Evolutionary conservation across 2,888 invertebrate genomes (phyloP).

Genomic region (Achlya flavicornis): DNA sequence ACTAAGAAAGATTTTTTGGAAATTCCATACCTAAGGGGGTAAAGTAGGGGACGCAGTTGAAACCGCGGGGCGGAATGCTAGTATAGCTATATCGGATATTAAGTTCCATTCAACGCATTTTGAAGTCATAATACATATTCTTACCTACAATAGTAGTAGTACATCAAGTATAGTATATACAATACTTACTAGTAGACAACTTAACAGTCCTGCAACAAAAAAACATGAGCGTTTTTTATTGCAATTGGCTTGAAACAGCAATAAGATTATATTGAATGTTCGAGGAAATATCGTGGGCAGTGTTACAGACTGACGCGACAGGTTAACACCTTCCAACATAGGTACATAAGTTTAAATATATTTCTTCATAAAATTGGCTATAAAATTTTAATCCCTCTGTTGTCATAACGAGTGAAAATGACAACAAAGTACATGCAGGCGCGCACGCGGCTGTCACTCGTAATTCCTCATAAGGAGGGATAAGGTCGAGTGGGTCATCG

Average conservation of each 20-base stretch:
- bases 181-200: too few relatives aligned
- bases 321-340: not conserved
- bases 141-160: not conserved
- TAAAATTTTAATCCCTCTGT: conserved; percentile 6
- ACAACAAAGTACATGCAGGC: conserved; percentile 35
- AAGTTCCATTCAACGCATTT: not conserved
- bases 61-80: too few relatives aligned
- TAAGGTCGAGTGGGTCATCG: conserved; percentile 60
- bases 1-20: too few relatives aligned
- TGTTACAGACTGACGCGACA: not conserved
- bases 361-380: not conserved
- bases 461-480: conserved; percentile 54
- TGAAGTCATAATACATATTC: not conserved
- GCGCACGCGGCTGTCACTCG: conserved; percentile 55
- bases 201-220: not conserved
- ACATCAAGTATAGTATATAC: too few relatives aligned
- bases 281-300: not conserved
- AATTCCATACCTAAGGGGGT: too few relatives aligned
- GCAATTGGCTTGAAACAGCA: not conserved
- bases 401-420: conserved; percentile 27
- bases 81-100: too few relatives aligned
- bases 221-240: not conserved
- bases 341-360: not conserved
- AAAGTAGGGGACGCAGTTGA: too few relatives aligned
- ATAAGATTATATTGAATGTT: not conserved